Base-by-base conservation (phyloP, 2,888 invertebrate species). In the Osedax frankpressi region DNA sequence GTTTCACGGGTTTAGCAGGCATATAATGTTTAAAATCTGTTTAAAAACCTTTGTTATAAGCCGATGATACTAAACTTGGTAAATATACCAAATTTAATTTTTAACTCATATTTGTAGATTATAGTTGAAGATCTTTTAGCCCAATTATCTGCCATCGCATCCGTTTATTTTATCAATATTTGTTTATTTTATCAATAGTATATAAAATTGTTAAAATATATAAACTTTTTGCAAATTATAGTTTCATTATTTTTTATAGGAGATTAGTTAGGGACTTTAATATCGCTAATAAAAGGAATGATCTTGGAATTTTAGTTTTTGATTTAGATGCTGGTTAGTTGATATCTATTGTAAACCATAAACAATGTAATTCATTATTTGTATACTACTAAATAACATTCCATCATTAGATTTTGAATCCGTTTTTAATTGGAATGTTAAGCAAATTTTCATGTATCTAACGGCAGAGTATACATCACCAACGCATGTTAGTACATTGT, bases 381-480 rank as follows among this genome's bases (percentile, higher is more conserved):
- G 3, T 19, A 26, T 11, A 27, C 29, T 63, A 24, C 19, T n/a
- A 24, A 25, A 62, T 60, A 28, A 27, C 60, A 44, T 6, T 71
- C 68, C 28, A 2, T 70, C 44, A 26, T 59, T 78, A 87, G 86
- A 89, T 87, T 88, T 97, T 73, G 90, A 91, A 28, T 89, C 90
- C 78, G 86, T 97, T 28, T 98, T 98, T 86, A 97, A 98, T 86
- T 99, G 98, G 98, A 98, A 98, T 86, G 96, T 97, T 0, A 98
- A 98, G 82, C 94, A 97, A 84, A 86, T 99, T 78, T 99, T 97
- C 86, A 86, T 98, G 29, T 99, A 94, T 83, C 87, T 98, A 44
- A 94, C 94, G 62, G 98, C 97, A 1, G 96, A 98, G 85, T 98
- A 99, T 85, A 87, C 89, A 80, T 94, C 96, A 19, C 86, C 89